These are phyloP conservation scores for Cynoglossus semilaevis DNA, from an alignment of 2,113 vertebrate species.

Conservation along the genomic window DNA sequence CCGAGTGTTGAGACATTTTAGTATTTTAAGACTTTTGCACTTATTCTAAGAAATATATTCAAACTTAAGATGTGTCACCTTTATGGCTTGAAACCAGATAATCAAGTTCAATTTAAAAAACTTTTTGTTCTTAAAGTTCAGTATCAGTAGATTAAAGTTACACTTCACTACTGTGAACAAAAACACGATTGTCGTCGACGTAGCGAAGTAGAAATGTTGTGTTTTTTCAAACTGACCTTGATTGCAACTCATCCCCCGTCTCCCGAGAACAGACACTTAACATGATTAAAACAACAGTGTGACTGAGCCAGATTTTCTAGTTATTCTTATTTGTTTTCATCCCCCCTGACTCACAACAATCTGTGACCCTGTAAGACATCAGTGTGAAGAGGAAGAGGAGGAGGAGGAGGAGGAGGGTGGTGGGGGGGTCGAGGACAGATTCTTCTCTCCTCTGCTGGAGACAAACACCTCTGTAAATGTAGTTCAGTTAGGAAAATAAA, in stretches of 20 bases:
- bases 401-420: no score
- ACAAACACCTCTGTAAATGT: background rate
- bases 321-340: slow-evolving; percentile 41
- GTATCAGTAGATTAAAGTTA: slow-evolving; percentile 1
- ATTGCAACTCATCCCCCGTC: slow-evolving; percentile 55
- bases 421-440: slow-evolving; percentile 44
- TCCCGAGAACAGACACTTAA: slow-evolving; percentile 72
- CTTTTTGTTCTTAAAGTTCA: no score
- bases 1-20: no score
- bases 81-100: no score
- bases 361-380: slow-evolving; percentile 55
- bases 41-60: no score
- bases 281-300: slow-evolving; percentile 68
- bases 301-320: slow-evolving; percentile 60
- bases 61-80: no score
- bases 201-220: slow-evolving; percentile 41
- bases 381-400: slow-evolving; percentile 25
- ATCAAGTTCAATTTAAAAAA: no score
- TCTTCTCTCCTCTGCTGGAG: slow-evolving; percentile 46
- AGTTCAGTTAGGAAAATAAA: slow-evolving; percentile 10
- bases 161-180: no score
- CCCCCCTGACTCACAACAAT: slow-evolving; percentile 14
- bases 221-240: slow-evolving; percentile 63
- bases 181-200: slow-evolving; percentile 25
- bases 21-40: no score